Evolutionary conservation across 2,888 invertebrate genomes (phyloP), one percentile per base, ranked within the genome.

Genomic region (Copidosoma aretas): DNA sequence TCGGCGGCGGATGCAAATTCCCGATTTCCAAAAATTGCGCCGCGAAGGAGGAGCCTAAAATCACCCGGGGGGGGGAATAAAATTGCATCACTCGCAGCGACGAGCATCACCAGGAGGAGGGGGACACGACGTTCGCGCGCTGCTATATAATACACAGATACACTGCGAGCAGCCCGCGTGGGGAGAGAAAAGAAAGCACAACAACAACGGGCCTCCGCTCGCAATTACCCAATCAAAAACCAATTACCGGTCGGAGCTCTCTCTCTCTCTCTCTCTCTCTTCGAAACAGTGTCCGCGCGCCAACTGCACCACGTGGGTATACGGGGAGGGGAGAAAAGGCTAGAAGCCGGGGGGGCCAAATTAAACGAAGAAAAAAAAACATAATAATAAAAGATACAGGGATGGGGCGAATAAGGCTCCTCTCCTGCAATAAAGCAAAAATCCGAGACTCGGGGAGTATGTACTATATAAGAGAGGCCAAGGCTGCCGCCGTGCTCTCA

Each of bases 381-480:
- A 32, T 32, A 32, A n/a, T n/a, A n/a, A n/a, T 32, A 32, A 32
- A 8, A 32, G 32, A 32, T 3, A 8, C 32, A 32, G 32, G 4
- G 32, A 32, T 32, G 32, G 8, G 8, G 32, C 8, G 4, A 8
- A n/a, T n/a, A 32, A 32, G 32, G 32, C 8, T 32, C 8, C 32
- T 5, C 32, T n/a, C 24, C 24, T 24, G 24, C 54, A 54, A 54
- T 54, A 54, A 66, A 64, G 56, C 60, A 64, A 68, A 56, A 64
- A 64, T 64, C 56, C 52, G 54, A 56, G 60, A 64, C 49, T 64
- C 8, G 12, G 17, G 12, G 43, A 46, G 43, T n/a, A n/a, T n/a
- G n/a, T n/a, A n/a, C n/a, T n/a, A n/a, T n/a, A 17, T 4, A 52
- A 1, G 43, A 12, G 21, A 10, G 39, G 49, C 49, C 60, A 49